Percentiles rank a stretch among this genome's conserved stretches.
These are phyloP conservation scores for Cynopterus sphinx DNA, from an alignment of 2,797 vertebrate species.

Conservation along the genomic window DNA sequence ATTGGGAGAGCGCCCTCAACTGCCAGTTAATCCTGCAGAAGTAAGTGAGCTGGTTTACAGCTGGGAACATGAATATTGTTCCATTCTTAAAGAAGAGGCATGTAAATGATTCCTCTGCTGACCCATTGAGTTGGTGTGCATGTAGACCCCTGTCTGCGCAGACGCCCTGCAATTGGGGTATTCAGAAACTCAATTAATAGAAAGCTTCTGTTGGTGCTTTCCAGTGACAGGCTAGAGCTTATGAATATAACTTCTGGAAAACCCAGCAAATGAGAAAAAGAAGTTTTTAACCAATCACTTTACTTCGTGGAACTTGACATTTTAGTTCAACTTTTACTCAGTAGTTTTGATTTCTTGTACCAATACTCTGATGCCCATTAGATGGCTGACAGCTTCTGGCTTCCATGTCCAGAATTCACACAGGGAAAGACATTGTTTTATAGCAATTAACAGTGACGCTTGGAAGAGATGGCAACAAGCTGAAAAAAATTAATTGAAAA, in stretches of 20 bases:
- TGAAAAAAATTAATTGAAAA: constrained; percentile 87
- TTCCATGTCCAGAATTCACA: constrained; percentile 69
- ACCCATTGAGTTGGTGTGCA: not conserved
- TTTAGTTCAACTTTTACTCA: constrained; percentile 47
- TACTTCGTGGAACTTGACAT: constrained; percentile 25
- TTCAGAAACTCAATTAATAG: not conserved
- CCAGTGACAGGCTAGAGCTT: not conserved
- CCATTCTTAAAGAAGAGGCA: not conserved
- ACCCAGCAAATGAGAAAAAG: not conserved
- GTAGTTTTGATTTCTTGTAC: constrained; percentile 57
- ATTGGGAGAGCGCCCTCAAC: not conserved
- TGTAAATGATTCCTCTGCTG: too few species aligned
- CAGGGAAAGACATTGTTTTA: constrained; percentile 77
- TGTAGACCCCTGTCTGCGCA: not conserved
- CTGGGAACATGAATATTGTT: not conserved
- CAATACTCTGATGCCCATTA: constrained; percentile 44
- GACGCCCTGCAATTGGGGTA: not conserved
- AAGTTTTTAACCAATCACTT: not conserved
- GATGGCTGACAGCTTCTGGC: constrained; percentile 66
- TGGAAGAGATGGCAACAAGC: constrained; percentile 78
- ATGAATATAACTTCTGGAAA: not conserved
- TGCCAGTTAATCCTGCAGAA: not conserved
- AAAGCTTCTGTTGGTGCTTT: not conserved
- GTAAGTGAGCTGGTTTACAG: not conserved
- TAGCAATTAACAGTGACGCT: constrained; percentile 83